These are phyloP conservation scores for Periophthalmus magnuspinnatus DNA, from an alignment of 2,797 vertebrate genomes.

Conservation along the genomic window DNA sequence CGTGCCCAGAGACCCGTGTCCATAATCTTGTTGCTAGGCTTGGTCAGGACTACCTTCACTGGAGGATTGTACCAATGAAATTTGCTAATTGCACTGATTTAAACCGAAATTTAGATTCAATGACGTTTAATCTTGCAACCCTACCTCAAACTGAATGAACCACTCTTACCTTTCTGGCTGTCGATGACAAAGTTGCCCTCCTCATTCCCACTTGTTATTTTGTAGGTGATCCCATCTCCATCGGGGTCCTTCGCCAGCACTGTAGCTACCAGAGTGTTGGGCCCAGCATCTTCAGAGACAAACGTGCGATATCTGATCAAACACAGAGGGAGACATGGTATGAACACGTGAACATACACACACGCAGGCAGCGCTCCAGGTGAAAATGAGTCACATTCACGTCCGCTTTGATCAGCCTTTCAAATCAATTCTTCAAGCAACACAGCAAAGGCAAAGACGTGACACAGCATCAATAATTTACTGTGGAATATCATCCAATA, in stretches of 20 bases:
- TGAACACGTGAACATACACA: slow-evolving; percentile 5
- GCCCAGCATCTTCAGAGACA: slow-evolving; percentile 89
- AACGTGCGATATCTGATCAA: slow-evolving; percentile 86
- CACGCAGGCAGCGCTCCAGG: neutral
- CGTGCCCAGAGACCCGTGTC: no score
- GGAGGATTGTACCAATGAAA: no score
- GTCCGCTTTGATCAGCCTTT: neutral
- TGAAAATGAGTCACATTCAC: slow-evolving; percentile 19
- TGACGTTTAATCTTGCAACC: no score
- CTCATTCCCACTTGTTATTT: slow-evolving; percentile 83
- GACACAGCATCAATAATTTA: slow-evolving; percentile 1
- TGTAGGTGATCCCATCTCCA: slow-evolving; percentile 85
- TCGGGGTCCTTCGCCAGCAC: slow-evolving; percentile 89
- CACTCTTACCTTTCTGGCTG: slow-evolving; percentile 83
- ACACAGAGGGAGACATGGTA: slow-evolving; percentile 20
- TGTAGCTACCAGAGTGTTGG: slow-evolving; percentile 86
- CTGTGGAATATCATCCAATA: neutral
- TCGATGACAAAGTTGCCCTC: slow-evolving; percentile 90
- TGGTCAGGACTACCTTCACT: no score
- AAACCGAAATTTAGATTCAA: no score
- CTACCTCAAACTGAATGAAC: neutral
- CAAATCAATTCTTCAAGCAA: neutral
- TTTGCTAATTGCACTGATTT: neutral
- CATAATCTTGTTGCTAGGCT: no score
- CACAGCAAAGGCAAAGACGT: neutral